Evolutionary conservation across 2,797 vertebrate species (phyloP), one percentile per base, ranked within the genome.

Genomic region (Girardinus metallicus): DNA sequence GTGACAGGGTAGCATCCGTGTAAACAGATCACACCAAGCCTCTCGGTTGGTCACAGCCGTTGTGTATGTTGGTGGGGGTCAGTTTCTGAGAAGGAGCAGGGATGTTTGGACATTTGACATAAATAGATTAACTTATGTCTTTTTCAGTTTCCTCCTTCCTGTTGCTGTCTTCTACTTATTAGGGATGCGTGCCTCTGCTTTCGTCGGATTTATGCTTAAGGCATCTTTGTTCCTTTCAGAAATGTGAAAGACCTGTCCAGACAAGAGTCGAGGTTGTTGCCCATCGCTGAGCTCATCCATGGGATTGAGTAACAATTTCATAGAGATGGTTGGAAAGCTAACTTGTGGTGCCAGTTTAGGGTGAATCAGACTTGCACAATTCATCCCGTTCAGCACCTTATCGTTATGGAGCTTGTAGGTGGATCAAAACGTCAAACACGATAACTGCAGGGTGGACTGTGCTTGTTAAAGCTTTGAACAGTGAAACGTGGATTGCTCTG

Each of bases 61-160:
- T 89, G 85, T 91, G 77, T 81, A 74, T 76, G 78, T 81, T 46
- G 44, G 53, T 73, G 57, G 39, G 55, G 72, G 60, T 79, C 57
- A 15, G 78, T 55, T 5, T 80, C 76, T 84, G 89, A 89, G 57
- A 81, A 88, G 81, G 80, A 92, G 75, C 90, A 82, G 91, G 84
- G 78, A 89, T 82, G 88, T 86, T 93, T 88, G 84, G 82, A 90
- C 78, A 15, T 88, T 83, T 86, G 36, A 86, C 76, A 80, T 78
- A 84, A 89, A 86, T 90, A 86, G 64, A 88, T 83, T 49, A 73
- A 34, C 72, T 83, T 46, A 23, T 8, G 16, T 0, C 77, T 74
- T 83, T 68, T 53, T 18, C 1, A 0, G 39, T 79, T 13, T 31
- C 31, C 7, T 74, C 11, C 4, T 46, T 73, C 31, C 31, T 36